A percentile compares a stretch with the other conserved stretches of the same genome.
Evolutionary conservation across 2,113 vertebrate genomes (phyloP).

Genomic region (Eidolon helvum): DNA sequence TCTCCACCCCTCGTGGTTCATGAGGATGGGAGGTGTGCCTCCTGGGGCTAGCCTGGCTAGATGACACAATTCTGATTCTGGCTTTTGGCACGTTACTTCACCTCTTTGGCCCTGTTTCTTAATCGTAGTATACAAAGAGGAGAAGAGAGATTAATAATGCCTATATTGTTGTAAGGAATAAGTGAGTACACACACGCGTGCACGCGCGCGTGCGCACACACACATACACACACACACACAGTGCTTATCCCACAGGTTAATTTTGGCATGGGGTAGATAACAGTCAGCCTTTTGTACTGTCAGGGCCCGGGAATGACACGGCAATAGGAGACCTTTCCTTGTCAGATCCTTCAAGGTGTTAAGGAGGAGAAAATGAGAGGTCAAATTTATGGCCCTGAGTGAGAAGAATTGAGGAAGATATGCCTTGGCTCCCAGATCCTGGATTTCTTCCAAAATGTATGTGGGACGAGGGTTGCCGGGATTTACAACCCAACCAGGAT

Average conservation of each 20-base stretch:
- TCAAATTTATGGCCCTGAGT: background rate
- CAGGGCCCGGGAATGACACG: background rate
- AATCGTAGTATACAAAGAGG: background rate
- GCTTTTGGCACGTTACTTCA: background rate
- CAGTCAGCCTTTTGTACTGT: background rate
- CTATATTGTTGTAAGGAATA: background rate
- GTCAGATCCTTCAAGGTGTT: background rate
- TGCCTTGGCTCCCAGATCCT: background rate
- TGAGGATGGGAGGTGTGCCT: background rate
- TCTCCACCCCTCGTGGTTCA: background rate
- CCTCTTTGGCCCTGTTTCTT: background rate
- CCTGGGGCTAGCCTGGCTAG: background rate
- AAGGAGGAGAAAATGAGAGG: background rate
- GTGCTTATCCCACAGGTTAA: background rate
- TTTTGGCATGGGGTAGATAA: background rate
- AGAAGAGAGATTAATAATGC: background rate
- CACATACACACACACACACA: background rate
- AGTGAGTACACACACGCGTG: background rate
- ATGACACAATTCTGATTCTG: background rate
- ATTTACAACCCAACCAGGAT: background rate
- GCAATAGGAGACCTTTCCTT: background rate
- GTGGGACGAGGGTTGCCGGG: background rate
- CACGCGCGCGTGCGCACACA: accelerated
- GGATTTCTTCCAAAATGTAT: background rate
- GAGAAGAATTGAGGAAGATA: background rate